A percentile compares a stretch with the other conserved stretches of the same genome.
Evolutionary conservation across 2,797 vertebrate species (phyloP).

Genomic region (Urophycis tenuis): DNA sequence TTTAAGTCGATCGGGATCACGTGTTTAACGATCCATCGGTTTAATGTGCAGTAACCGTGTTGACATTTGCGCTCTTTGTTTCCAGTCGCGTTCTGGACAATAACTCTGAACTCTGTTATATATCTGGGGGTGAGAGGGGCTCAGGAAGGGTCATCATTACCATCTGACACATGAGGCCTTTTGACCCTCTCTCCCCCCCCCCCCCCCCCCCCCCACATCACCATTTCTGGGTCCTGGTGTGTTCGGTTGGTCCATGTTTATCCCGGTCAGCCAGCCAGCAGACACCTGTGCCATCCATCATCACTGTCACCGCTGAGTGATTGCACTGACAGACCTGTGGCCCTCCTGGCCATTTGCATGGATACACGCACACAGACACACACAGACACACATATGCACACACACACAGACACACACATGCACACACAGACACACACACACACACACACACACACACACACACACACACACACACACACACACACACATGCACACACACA

Average conservation of each 20-base stretch:
- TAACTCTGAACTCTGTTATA: background rate
- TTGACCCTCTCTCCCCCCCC: too few relatives aligned
- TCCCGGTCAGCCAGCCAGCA: conserved; percentile 27
- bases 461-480: too few relatives aligned
- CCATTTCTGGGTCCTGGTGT: conserved; percentile 18
- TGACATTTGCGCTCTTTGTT: background rate
- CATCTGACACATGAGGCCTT: background rate
- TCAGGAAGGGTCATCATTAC: background rate
- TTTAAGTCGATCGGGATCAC: too few relatives aligned
- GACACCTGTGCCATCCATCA: conserved; percentile 37
- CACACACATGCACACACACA: too few relatives aligned
- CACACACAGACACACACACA: too few relatives aligned
- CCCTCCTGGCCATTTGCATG: conserved; percentile 5
- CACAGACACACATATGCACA: conserved; percentile 3
- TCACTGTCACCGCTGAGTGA: conserved; percentile 38
- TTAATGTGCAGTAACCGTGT: background rate
- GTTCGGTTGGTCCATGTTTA: conserved; percentile 27
- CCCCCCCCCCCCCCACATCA: background rate
- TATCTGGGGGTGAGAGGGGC: background rate
- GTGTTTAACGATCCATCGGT: background rate
- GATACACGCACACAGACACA: background rate
- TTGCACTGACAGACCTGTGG: conserved; percentile 38
- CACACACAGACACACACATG: too few relatives aligned
- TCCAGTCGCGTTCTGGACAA: background rate
- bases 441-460: too few relatives aligned